Evolutionary conservation across 2,888 invertebrate species (phyloP), one percentile per base, ranked within the genome.

Genomic region (Drosophila imparisetae): DNA sequence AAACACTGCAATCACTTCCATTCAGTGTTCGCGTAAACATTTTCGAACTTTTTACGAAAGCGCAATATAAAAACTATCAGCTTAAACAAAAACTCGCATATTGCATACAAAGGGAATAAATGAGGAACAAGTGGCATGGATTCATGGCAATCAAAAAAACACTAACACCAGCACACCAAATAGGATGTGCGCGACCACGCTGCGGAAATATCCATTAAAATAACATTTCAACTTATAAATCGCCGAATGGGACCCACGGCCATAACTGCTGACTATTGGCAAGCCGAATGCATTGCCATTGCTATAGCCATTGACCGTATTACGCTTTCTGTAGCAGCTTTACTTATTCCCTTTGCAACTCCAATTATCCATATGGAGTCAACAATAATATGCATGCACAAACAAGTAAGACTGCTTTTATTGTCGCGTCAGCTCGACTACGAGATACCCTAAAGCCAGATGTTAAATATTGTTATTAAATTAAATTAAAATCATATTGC

Each of bases 141-240:
- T 38, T 54, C 36, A 36, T 38, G 54, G 4, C 54, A 38, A 38
- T 38, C 27, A 52, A 24, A 59, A 62, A 36, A 64, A 42, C 61
- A 52, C 73, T 65, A 78, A 59, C 73, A 73, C 71, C 58, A n/a
- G n/a, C n/a, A 58, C 60, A 66, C 64, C 61, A 73, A 76, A 81
- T 75, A 77, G 85, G 86, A 73, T 83, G 81, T 71, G 72, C 63
- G 72, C 66, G 78, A 66, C 66, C 65, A 72, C 60, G 63, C 78
- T 81, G 72, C 84, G 87, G 89, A 89, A 86, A 89, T 86, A 86
- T 84, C 89, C 86, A 89, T 89, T 89, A 89, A 86, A 86, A 83
- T 83, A 81, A 77, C 81, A 82, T 86, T 86, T 84, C 58, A 86
- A 84, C 85, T 89, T 89, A 86, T 86, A 89, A 86, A 86, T 86